Evolutionary conservation across 2,888 invertebrate species (phyloP).

Genomic region (Seladonia tumulorum): DNA sequence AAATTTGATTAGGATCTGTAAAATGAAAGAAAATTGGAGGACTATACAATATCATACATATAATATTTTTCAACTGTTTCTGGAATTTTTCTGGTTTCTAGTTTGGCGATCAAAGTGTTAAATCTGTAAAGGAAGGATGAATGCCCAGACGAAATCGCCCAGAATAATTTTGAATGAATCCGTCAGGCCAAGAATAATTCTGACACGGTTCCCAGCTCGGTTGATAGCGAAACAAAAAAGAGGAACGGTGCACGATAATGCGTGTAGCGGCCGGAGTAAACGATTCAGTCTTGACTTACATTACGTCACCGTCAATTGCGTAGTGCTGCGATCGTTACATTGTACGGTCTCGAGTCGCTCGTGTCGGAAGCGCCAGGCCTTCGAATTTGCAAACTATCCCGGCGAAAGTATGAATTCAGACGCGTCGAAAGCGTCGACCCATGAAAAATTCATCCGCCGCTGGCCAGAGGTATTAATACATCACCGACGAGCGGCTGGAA

Average conservation of each 20-base stretch:
- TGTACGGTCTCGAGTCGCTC: conserved; percentile 13
- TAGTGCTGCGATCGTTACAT: not conserved
- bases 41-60: too few relatives aligned
- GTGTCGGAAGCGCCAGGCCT: not conserved
- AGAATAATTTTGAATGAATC: not conserved
- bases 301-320: conserved; percentile 55
- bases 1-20: too few relatives aligned
- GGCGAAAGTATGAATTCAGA: not conserved
- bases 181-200: conserved; percentile 22
- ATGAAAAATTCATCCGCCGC: conserved; percentile 3
- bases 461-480: not conserved
- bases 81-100: too few relatives aligned
- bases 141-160: not conserved
- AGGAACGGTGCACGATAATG: conserved; percentile 8
- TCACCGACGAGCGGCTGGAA: not conserved
- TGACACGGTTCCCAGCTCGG: not conserved
- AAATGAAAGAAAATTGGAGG: too few relatives aligned
- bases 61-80: too few relatives aligned
- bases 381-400: not conserved
- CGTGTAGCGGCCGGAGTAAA: conserved; percentile 18
- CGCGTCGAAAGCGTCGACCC: not conserved
- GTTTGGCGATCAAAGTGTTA: too few relatives aligned
- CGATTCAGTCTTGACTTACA: conserved; percentile 27
- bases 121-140: not conserved
- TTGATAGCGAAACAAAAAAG: conserved; percentile 14